Evolutionary conservation across 2,113 vertebrate genomes (phyloP).

Genomic region (Corvus moneduloides): DNA sequence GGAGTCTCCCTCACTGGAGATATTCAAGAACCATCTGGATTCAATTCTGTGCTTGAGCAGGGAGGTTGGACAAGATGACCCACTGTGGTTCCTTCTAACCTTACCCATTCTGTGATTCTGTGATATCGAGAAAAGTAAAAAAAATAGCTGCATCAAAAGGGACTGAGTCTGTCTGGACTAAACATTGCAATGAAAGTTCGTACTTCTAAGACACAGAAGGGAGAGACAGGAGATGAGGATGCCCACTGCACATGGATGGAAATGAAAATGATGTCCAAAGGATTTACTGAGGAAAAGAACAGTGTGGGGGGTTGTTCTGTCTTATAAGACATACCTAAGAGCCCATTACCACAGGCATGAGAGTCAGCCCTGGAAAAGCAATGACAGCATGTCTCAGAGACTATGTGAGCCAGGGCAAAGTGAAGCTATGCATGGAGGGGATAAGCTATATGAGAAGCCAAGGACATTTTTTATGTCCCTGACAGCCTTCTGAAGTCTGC

Average conservation of each 20-base stretch:
- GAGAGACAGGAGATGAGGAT: not conserved
- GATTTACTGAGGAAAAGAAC: not conserved
- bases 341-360: not conserved
- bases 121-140: not conserved
- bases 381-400: not conserved
- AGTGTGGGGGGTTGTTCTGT: rapidly evolving
- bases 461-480: not conserved
- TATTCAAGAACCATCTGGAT: not conserved
- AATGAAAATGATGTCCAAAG: not conserved
- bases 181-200: not conserved
- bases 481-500: not conserved
- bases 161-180: not conserved
- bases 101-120: not conserved
- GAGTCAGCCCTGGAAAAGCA: not conserved
- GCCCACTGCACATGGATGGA: not conserved
- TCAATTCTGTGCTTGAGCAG: not conserved
- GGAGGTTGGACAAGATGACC: not conserved
- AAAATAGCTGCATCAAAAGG: not conserved
- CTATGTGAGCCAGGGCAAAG: not conserved
- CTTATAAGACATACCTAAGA: not conserved
- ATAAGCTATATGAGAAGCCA: not conserved
- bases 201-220: not conserved
- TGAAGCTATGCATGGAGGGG: not conserved
- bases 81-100: not conserved
- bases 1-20: not conserved